phyloP scores from a whole-genome alignment of 2,888 invertebrate species.

The Ochropacha duplaris region DNA sequence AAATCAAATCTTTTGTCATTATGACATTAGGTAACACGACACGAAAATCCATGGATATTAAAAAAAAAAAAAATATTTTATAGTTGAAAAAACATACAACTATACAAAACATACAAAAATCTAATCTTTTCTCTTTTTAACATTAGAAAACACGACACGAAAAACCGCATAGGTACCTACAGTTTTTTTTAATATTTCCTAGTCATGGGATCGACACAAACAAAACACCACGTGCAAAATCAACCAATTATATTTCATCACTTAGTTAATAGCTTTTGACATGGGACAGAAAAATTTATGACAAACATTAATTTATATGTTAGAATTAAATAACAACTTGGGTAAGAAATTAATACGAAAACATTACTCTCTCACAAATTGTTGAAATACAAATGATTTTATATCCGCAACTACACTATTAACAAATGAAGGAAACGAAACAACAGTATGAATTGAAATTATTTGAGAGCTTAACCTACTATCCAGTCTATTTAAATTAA shows the following conservation, averaged over 20 bases:
- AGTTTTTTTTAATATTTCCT: no score
- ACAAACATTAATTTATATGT: not conserved
- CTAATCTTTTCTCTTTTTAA: no score
- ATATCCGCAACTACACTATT: not conserved
- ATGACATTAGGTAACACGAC: no score
- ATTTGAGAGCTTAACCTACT: not conserved
- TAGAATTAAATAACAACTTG: not conserved
- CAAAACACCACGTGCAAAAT: no score
- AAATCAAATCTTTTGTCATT: no score
- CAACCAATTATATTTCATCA: not conserved
- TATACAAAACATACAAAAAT: no score
- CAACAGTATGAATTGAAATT: not conserved
- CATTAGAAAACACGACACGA: no score
- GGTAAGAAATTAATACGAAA: not conserved
- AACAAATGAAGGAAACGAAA: not conserved
- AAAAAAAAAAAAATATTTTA: no score
- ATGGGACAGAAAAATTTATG: not conserved
- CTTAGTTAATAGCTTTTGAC: not conserved
- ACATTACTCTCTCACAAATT: slow-evolving; percentile 1
- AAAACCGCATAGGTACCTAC: no score
- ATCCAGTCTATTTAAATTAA: not conserved
- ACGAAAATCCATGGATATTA: no score
- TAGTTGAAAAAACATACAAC: no score
- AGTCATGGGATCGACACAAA: no score
- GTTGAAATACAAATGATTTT: not conserved